Base-by-base conservation (phyloP, 1,140 invertebrate genomes). In the Arctopsyche grandis region DNA sequence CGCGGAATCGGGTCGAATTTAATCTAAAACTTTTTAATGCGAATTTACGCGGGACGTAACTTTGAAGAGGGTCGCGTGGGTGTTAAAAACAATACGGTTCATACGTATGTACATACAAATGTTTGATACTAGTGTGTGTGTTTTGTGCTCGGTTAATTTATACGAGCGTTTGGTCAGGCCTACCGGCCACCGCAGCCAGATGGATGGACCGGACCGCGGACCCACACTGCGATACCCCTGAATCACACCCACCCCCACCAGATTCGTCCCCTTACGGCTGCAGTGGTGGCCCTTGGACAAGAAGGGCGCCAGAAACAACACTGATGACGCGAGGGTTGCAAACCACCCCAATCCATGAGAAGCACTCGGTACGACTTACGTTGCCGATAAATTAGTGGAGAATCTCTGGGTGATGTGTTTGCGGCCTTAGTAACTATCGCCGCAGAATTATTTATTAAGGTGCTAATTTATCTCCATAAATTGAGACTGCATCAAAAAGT, bases 121-220 rank as follows among this genome's bases (percentile, higher is more conserved):
- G 80, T 38, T n/a, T n/a, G n/a, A 38, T 7, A 38, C 29, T 4
- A 1, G 7, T 38, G 7, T 38, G 29, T 38, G 29, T 38, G 75
- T 73, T 75, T 80, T 70, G 78, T 80, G 78, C 78, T 63, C 73
- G 79, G 75, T 81, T 81, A 81, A 81, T 81, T 81, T 81, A 81
- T 81, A 81, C 76, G 77, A 79, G 44, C 74, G 74, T 81, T 81
- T 75, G 70, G 73, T 75, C 19, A 69, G 79, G 46, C 80, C 69
- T 78, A 77, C 71, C 77, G 24, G 56, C 58, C 52, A 82, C 81
- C 81, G 48, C 78, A 81, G 73, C 21, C 80, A 77, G 80, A 81
- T 79, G 77, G 80, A 81, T 81, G 80, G 44, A 22, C 75, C 14
- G 77, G 77, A 78, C 77, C 66, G 43, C 9, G 24, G 44, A 14